Evolutionary conservation across 2,113 vertebrate genomes (phyloP).

Genomic region (Todiramphus saurophagus): DNA sequence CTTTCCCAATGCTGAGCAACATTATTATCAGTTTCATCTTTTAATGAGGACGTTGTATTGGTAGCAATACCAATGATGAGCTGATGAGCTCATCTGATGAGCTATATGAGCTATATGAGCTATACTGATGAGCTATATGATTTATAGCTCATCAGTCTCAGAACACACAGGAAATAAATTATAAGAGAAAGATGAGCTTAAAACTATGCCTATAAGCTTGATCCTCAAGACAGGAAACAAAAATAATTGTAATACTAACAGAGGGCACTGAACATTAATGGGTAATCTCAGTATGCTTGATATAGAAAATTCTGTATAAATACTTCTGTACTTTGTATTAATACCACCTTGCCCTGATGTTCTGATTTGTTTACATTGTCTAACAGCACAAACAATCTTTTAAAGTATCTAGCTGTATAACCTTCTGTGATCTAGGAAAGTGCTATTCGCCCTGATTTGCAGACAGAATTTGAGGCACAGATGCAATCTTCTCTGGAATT

Average conservation of each 20-base stretch:
- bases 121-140: too few species aligned
- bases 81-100: too few species aligned
- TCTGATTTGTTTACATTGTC: neutral
- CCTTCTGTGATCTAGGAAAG: neutral
- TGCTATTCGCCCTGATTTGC: neutral
- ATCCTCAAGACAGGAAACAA: slow-evolving; percentile 6
- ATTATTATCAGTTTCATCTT: neutral
- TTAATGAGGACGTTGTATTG: neutral
- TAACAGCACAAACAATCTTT: neutral
- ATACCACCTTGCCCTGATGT: neutral
- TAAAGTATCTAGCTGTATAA: neutral
- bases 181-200: neutral
- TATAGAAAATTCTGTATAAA: neutral
- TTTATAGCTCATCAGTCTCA: slow-evolving; percentile 1
- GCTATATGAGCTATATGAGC: too few species aligned
- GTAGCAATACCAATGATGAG: too few species aligned
- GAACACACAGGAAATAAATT: slow-evolving; percentile 25
- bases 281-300: neutral
- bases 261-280: neutral
- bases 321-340: neutral
- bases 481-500: neutral
- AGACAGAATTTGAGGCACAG: neutral
- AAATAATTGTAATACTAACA: neutral
- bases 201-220: neutral
- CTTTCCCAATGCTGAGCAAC: neutral